These are phyloP conservation scores for Phalloptychus januarius DNA, from an alignment of 2,797 vertebrate species.

Conservation along the genomic window DNA sequence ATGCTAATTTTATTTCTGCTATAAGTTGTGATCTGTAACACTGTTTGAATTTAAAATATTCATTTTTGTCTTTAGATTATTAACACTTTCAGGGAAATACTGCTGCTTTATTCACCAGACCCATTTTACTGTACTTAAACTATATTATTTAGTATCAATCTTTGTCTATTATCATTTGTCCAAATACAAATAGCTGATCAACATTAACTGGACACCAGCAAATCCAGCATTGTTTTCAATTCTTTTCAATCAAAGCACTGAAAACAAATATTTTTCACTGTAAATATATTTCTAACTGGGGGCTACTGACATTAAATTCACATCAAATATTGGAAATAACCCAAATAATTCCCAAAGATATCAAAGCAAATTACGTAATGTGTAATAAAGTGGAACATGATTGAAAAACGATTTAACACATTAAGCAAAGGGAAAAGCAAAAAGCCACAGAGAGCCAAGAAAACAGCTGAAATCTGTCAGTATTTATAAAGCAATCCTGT, in stretches of 20 bases:
- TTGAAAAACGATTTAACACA: not conserved
- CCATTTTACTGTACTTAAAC: not conserved
- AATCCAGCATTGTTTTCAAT: not conserved
- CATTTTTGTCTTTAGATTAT: conserved; percentile 1
- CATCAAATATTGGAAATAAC: not conserved
- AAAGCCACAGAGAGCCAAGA: not conserved
- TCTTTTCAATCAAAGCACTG: not conserved
- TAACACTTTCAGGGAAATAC: conserved; percentile 8
- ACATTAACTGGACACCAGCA: not conserved
- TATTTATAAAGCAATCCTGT: not conserved
- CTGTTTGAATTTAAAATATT: conserved; percentile 5
- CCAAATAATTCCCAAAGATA: not conserved
- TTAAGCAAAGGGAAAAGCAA: not conserved
- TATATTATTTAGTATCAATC: not conserved
- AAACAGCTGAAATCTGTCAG: not conserved
- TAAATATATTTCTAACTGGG: not conserved
- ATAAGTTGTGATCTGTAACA: conserved; percentile 12
- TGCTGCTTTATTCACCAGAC: conserved; percentile 14
- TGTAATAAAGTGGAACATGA: not conserved
- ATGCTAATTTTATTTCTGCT: conserved; percentile 27
- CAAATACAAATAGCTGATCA: not conserved
- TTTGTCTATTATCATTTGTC: not conserved
- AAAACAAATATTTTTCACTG: not conserved
- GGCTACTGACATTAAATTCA: not conserved
- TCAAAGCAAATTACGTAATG: not conserved